These are phyloP conservation scores for Eugnorisma glareosa DNA, from an alignment of 2,888 invertebrate genomes.

Conservation along the genomic window DNA sequence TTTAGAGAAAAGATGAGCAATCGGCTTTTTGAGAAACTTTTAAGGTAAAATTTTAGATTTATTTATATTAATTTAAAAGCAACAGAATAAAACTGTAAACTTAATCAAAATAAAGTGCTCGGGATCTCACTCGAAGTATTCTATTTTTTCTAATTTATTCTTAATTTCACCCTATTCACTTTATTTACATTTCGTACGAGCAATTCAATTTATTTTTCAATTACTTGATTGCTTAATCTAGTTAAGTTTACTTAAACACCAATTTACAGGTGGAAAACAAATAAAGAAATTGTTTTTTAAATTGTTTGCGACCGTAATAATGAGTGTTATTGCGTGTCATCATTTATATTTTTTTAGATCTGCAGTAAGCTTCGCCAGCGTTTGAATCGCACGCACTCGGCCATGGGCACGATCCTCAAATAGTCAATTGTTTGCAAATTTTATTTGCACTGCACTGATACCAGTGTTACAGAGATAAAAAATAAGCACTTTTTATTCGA, in stretches of 20 bases:
- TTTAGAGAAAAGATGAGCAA: background rate
- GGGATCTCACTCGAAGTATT: background rate
- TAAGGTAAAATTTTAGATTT: background rate
- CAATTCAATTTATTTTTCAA: background rate
- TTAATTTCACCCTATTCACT: background rate
- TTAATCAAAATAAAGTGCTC: background rate
- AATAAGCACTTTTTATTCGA: slow-evolving; percentile 55
- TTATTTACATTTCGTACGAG: background rate
- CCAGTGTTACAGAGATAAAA: slow-evolving; percentile 62
- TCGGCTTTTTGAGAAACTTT: background rate
- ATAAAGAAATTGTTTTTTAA: slow-evolving; percentile 15
- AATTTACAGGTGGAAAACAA: background rate
- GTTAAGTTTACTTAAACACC: background rate
- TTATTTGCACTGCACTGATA: slow-evolving; percentile 72
- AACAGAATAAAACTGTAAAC: background rate
- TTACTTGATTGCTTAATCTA: background rate
- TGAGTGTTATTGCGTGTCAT: slow-evolving; percentile 48
- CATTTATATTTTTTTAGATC: slow-evolving; percentile 73
- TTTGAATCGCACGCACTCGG: slow-evolving; percentile 78
- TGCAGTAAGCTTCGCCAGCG: slow-evolving; percentile 75
- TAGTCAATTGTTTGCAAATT: slow-evolving; percentile 77
- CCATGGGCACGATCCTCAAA: slow-evolving; percentile 83
- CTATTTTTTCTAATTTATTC: background rate
- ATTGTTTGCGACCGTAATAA: slow-evolving; percentile 22
- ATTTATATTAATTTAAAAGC: background rate